Percentiles rank a stretch among this genome's conserved stretches.
These are phyloP conservation scores for Chalcis sispes DNA, from an alignment of 2,888 invertebrate species.

Conservation along the genomic window DNA sequence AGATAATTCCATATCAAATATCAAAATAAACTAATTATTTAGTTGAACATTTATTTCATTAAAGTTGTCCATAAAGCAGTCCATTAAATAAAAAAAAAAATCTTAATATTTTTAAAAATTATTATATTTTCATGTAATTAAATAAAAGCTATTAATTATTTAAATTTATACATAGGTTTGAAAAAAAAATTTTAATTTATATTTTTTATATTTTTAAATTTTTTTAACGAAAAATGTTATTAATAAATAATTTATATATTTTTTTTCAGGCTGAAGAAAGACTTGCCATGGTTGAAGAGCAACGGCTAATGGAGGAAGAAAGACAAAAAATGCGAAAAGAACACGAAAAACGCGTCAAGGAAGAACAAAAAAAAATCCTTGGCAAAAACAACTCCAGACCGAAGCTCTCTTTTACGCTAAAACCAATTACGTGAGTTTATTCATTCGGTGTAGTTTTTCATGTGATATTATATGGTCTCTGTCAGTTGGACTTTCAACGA, in stretches of 20 bases:
- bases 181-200: background rate
- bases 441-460: conserved; percentile 57
- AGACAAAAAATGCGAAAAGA: conserved; percentile 94
- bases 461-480: conserved; percentile 53
- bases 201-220: background rate
- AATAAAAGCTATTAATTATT: background rate
- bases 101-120: too few relatives aligned
- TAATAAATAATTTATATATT: background rate
- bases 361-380: conserved; percentile 97
- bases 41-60: too few relatives aligned
- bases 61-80: too few relatives aligned
- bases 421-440: conserved; percentile 83
- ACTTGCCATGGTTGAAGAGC: conserved; percentile 97
- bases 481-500: conserved; percentile 37
- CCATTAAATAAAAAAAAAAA: too few relatives aligned
- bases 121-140: conserved; percentile 4
- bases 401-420: conserved; percentile 93
- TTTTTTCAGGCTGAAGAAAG: conserved; percentile 93
- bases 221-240: background rate
- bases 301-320: conserved; percentile 96
- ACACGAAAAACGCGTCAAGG: conserved; percentile 93
- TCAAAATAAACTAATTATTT: too few relatives aligned
- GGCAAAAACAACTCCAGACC: conserved; percentile 98
- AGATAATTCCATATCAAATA: too few relatives aligned
- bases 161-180: background rate